These are phyloP conservation scores for Stenurella melanura DNA, from an alignment of 2,888 invertebrate genomes.

Conservation along the genomic window DNA sequence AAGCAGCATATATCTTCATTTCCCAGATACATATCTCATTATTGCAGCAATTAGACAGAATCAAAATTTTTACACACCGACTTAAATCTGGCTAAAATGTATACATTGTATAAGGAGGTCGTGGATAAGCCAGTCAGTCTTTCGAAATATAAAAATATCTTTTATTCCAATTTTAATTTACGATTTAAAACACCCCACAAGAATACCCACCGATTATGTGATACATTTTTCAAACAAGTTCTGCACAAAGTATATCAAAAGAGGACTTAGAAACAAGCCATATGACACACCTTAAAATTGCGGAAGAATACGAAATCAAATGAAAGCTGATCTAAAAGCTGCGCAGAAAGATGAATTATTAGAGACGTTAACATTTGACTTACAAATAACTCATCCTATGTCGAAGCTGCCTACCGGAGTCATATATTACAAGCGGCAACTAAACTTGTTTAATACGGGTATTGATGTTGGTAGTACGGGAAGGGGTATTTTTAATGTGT, in stretches of 20 bases:
- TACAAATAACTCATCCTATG: slow-evolving; percentile 54
- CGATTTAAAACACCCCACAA: neutral
- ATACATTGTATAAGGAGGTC: neutral
- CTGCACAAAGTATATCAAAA: slow-evolving; percentile 1
- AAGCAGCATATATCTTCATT: neutral
- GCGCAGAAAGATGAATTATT: slow-evolving; percentile 24
- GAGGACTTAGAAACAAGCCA: slow-evolving; percentile 28
- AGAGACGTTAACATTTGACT: slow-evolving; percentile 48
- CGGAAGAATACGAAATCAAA: slow-evolving; percentile 28
- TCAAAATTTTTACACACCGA: too few species aligned
- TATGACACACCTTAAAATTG: slow-evolving; percentile 38
- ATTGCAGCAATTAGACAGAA: too few species aligned
- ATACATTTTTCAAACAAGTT: neutral
- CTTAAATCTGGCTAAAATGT: neutral
- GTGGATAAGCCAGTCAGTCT: neutral
- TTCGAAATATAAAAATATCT: neutral
- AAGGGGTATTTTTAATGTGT: slow-evolving; percentile 50
- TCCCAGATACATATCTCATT: neutral
- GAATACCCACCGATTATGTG: neutral
- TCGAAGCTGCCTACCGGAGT: slow-evolving; percentile 55
- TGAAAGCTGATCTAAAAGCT: slow-evolving; percentile 35
- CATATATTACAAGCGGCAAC: slow-evolving; percentile 57
- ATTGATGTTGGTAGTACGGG: slow-evolving; percentile 54
- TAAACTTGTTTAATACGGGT: slow-evolving; percentile 55
- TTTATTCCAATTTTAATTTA: neutral